Base-by-base conservation (phyloP, 2,888 invertebrate species). In the Cinara cedri region DNA sequence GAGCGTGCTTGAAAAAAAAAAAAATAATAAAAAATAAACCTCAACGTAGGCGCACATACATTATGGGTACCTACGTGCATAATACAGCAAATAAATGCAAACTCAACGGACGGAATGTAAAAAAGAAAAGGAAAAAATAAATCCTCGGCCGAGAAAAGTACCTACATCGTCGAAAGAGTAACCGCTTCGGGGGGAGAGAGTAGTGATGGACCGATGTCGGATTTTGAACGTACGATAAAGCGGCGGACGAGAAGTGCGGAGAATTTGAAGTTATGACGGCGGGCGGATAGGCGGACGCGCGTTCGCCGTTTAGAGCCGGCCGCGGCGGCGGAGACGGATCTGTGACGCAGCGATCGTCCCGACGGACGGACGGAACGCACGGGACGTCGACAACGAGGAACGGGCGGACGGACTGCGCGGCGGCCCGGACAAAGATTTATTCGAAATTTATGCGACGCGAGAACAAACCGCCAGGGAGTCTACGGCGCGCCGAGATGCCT, bases 361-460 rank as follows among this genome's bases (percentile, higher is more conserved):
- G 34, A 34, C n/a, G 24, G n/a, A 3, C 51, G 14, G 68, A 49
- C 16, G 51, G 19, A 42, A 14, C 11, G 24, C 9, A 24, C 26
- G 51, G n/a, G 4, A 6, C 16, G n/a, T n/a, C n/a, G n/a, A n/a
- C n/a, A n/a, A n/a, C n/a, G n/a, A n/a, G 24, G 49, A 3, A 26
- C 6, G 21, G 16, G 6, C 1, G 19, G 63, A 6, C 1, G 51
- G 1, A n/a, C 2, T 11, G 13, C 51, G 19, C 24, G 14, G 13
- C 66, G 26, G 13, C 6, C 19, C 63, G 72, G 62, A 51, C 62
- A 51, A 51, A 51, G 72, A 74, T 74, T 74, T 74, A 74, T 74
- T 74, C 42, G 72, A 74, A 74, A 74, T 74, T 74, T 74, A 74
- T 74, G 62, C 72, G 62, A 74, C 62, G 42, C 21, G 49, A 68